Evolutionary conservation across 2,888 invertebrate genomes (phyloP), one percentile per base, ranked within the genome.

Genomic region (Palloptera scutellata): DNA sequence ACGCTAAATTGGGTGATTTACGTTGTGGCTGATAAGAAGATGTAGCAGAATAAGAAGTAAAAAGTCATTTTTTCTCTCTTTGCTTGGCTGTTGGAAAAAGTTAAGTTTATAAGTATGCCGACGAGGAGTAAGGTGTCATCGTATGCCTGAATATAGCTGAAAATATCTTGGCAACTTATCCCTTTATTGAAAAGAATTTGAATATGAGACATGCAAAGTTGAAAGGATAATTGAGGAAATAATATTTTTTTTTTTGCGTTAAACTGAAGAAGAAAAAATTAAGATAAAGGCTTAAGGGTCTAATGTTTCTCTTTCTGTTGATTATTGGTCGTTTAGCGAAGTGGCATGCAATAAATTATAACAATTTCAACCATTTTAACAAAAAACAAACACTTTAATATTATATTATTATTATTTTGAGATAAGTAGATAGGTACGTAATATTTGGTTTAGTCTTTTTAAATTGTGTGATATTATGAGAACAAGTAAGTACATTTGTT

Each of bases 1-100:
- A 76, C 78, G 74, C 73, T 75, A 79, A 79, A 79, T 77, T 78
- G 81, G 77, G 81, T 80, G 79, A 79, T 79, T 79, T 79, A 81
- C 79, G 80, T 75, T 74, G 60, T 8, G 20, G 52, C 61, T 17
- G 66, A 66, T 66, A 66, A 66, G 79, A 71, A 20, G 10, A 55
- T 20, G n/a, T 40, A 57, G 40, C 42, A 48, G 15, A 45, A 45
- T 6, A 64, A 57, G 17, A 17, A 42, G 13, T 19, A 59, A 43
- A 59, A 11, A 17, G 52, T 52, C 57, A 9, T 15, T 48, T 64
- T 53, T 42, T 53, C 42, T 53, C 42, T 6, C 42, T 19, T 65
- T 61, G 11, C 3, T 19, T 53, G 41, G 51, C 17, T 13, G 2
- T 9, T 20, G 43, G 30, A 30, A 30, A 30, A 58, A 58, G 42